Percentiles rank a stretch among this genome's conserved stretches.
These are phyloP conservation scores for Paralichthys olivaceus DNA, from an alignment of 2,113 vertebrate species.

Conservation along the genomic window DNA sequence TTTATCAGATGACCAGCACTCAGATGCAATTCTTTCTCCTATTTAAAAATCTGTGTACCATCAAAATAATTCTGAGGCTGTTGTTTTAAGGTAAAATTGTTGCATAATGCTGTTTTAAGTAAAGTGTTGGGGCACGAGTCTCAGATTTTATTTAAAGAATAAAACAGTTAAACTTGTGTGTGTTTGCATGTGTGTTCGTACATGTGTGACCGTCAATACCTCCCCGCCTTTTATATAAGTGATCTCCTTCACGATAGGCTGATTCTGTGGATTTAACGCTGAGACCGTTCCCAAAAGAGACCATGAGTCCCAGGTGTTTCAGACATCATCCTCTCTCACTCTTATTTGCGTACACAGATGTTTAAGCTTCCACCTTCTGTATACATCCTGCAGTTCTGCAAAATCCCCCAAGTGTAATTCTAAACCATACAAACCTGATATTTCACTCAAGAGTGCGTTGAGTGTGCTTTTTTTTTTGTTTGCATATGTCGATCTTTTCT, in stretches of 20 bases:
- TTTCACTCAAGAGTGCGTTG: constrained; percentile 19
- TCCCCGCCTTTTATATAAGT: constrained; percentile 7
- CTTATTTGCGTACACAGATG: constrained; percentile 79
- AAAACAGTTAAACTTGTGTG: constrained; percentile 15
- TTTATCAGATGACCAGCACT: too few relatives aligned
- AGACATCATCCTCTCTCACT: constrained; percentile 36
- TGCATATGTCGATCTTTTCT: constrained; percentile 30
- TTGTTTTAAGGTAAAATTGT: background rate
- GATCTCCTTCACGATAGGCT: constrained; percentile 22
- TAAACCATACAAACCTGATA: constrained; percentile 16
- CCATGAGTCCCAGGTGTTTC: constrained; percentile 68
- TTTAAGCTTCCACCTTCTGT: constrained; percentile 70
- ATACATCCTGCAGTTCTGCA: constrained; percentile 47
- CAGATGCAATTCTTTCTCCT: background rate
- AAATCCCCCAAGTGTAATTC: constrained; percentile 66
- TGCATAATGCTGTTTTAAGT: background rate
- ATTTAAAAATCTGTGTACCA: background rate
- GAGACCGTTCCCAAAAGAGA: constrained; percentile 51
- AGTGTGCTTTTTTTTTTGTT: background rate
- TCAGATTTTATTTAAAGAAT: constrained; percentile 8
- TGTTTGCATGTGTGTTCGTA: constrained; percentile 30
- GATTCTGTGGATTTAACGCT: constrained; percentile 41
- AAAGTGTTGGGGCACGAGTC: background rate
- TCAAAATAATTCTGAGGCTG: background rate
- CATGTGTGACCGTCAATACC: constrained; percentile 29